Base-by-base conservation (phyloP, 2,113 vertebrate genomes). In the Ciconia boyciana region DNA sequence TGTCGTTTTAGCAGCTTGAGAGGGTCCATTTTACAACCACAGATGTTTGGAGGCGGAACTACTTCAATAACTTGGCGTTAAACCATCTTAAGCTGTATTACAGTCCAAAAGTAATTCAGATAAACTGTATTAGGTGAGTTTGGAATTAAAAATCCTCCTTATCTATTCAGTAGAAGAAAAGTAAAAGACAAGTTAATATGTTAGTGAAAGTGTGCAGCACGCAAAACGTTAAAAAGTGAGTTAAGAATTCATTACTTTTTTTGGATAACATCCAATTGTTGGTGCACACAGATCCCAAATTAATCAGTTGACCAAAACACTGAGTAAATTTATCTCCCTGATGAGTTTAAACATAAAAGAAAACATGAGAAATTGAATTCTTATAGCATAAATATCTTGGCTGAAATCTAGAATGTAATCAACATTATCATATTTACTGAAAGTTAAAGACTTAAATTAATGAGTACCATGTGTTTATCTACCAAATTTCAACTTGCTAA, bases 331-430 rank as follows among this genome's bases (percentile, higher is more conserved):
- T 89, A 82, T 89, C 65, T 92, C 69, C 74, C 61, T 32, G 69
- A 94, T 82, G 87, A 94, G 26, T 91, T 94, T 65, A 81, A 87
- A 94, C 43, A 71, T 44, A 60, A 94, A 62, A 88, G 64, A 87
- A 91, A 43, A 71, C 74, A 91, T 6, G 32, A 85, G 49, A 71
- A 92, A 95, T 54, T 72, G 48, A 84, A 87, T 92, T 94, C 55
- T 89, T 92, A 43, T 2, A 57, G 57, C 44, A 69, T n/a, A 87
- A 89, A 69, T 91, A 79, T 52, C 77, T 65, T 91, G 69, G 34
- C 25, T 94, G 77, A 89, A 78, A 89, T 89, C 71, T 72, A 58
- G 89, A 92, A 84, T 58, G 86, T 69, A 94, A 95, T 94, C 83
- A 96, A 89, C 69, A 69, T 91, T 57, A 76, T 65, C 34, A 72